These are phyloP conservation scores for Squalus acanthias DNA, from an alignment of 2,797 vertebrate species.

Conservation along the genomic window DNA sequence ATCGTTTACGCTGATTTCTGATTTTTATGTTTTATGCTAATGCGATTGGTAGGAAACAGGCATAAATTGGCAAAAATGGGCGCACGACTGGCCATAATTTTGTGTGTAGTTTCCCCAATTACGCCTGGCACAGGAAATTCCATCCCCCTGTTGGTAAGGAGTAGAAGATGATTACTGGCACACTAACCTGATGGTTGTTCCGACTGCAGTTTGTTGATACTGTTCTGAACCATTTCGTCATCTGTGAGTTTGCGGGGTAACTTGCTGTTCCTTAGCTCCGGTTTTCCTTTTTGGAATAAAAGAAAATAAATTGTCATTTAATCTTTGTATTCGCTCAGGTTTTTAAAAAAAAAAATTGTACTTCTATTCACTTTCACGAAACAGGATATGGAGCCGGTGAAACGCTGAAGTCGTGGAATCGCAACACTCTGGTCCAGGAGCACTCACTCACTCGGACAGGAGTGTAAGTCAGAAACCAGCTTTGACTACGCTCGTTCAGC, in stretches of 20 bases:
- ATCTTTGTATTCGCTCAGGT: neutral
- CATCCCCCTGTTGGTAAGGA: neutral
- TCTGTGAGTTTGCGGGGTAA: neutral
- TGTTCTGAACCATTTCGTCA: conserved; percentile 18
- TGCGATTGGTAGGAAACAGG: neutral
- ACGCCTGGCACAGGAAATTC: neutral
- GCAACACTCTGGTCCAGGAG: neutral
- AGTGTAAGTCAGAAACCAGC: neutral
- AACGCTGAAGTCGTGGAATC: neutral
- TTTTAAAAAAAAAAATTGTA: neutral
- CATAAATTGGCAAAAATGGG: neutral
- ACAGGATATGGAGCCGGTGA: neutral
- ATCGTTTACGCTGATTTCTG: neutral
- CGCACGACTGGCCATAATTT: neutral
- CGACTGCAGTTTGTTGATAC: neutral
- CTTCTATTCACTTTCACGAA: neutral
- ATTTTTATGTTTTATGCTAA: neutral
- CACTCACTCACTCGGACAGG: neutral
- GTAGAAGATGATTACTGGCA: neutral
- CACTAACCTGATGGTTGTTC: neutral
- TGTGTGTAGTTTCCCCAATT: neutral
- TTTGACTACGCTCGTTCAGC: too few species aligned
- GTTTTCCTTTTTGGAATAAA: neutral
- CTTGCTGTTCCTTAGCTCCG: neutral
- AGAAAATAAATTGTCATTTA: neutral